These are phyloP conservation scores for Steinernema carpocapsae DNA, from an alignment of 2,888 invertebrate genomes.

Conservation along the genomic window DNA sequence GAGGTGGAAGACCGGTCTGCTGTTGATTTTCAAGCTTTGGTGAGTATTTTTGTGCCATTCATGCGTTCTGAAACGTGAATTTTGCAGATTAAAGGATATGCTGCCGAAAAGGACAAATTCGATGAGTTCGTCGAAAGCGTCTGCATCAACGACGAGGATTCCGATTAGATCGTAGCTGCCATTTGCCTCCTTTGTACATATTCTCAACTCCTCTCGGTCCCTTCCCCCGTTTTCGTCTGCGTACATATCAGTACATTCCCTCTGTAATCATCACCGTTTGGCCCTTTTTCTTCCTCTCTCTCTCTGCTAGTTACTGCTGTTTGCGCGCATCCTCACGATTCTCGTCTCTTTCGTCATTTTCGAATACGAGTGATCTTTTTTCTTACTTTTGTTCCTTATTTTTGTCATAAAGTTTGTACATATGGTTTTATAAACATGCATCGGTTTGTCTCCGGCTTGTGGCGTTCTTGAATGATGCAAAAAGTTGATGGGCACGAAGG, in stretches of 20 bases:
- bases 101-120: slow-evolving; percentile 33
- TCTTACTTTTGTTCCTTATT: slow-evolving; percentile 6
- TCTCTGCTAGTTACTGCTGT: slow-evolving; percentile 22
- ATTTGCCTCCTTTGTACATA: slow-evolving; percentile 11
- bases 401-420: slow-evolving; percentile 28
- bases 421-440: slow-evolving; percentile 7
- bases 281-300: not conserved
- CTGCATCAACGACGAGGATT: slow-evolving; percentile 24
- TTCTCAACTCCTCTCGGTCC: not conserved
- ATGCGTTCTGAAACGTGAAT: not conserved
- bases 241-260: slow-evolving; percentile 29
- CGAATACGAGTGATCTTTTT: slow-evolving; percentile 33
- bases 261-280: not conserved
- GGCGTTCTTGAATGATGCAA: too few species aligned
- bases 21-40: slow-evolving; percentile 30
- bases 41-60: not conserved
- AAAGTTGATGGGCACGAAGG: too few species aligned
- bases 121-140: slow-evolving; percentile 25
- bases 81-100: slow-evolving; percentile 33
- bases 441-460: not conserved
- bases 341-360: slow-evolving; percentile 31
- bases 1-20: slow-evolving; percentile 16
- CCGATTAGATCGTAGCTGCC: slow-evolving; percentile 33
- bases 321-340: slow-evolving; percentile 25
- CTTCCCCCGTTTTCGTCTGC: not conserved